Evolutionary conservation across 2,888 invertebrate species (phyloP).

Genomic region (Lasioglossum leucozonium): DNA sequence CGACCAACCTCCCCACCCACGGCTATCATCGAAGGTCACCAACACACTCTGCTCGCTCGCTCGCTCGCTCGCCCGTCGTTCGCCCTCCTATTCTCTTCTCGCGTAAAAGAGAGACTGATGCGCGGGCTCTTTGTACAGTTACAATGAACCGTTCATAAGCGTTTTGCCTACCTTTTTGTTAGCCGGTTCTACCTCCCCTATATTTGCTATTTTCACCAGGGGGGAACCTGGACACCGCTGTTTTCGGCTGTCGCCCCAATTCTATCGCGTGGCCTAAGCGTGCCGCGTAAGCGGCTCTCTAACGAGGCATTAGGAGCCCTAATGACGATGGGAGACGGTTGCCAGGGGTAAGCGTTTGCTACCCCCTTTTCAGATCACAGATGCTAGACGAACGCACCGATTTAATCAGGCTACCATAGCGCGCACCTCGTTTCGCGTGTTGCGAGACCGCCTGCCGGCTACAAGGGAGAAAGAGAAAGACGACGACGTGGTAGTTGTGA

Average conservation of each 20-base stretch:
- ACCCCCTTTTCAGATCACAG: neutral
- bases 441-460: conserved; percentile 12
- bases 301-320: neutral
- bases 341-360: neutral
- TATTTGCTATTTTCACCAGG: conserved; percentile 37
- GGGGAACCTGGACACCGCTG: neutral
- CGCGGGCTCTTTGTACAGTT: conserved; percentile 46
- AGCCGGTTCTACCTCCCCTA: neutral
- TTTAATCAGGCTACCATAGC: neutral
- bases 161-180: conserved; percentile 46
- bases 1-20: conserved; percentile 67
- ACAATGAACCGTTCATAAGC: conserved; percentile 49
- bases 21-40: conserved; percentile 82
- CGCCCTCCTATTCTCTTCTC: conserved; percentile 45
- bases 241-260: conserved; percentile 2
- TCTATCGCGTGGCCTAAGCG: neutral
- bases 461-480: conserved; percentile 1
- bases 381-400: neutral
- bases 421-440: conserved; percentile 12
- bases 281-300: neutral
- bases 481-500: neutral
- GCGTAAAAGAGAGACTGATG: conserved; percentile 47
- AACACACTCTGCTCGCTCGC: conserved; percentile 68
- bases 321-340: neutral
- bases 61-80: conserved; percentile 26